Conservation (phyloP, 2,888 invertebrate species). For the Microctonus hyperodae region DNA sequence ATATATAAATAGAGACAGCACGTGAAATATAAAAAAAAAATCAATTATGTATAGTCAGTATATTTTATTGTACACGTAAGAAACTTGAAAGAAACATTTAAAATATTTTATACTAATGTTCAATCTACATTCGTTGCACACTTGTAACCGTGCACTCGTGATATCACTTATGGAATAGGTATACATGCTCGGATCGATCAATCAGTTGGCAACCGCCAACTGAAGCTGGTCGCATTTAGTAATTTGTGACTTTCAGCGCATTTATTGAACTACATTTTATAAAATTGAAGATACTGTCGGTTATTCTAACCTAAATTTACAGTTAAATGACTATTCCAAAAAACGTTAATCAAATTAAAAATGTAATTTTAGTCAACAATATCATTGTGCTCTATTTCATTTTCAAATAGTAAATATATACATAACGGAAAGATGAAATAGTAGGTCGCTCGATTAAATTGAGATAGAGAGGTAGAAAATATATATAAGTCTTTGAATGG, state of each 20-base stretch:
- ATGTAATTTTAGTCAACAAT: background rate
- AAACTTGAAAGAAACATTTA: background rate
- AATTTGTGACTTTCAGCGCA: background rate
- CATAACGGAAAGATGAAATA: background rate
- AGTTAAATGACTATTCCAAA: background rate
- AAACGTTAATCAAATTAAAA: background rate
- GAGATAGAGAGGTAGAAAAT: conserved; percentile 22
- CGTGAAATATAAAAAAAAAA: too few species aligned
- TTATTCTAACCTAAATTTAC: background rate
- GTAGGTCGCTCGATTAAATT: conserved; percentile 27
- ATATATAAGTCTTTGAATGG: conserved; percentile 19
- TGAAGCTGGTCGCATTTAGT: background rate
- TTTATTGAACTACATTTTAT: background rate
- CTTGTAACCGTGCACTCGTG: background rate
- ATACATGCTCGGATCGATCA: conserved; percentile 21
- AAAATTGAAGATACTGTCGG: background rate
- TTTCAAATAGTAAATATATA: background rate
- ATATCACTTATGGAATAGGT: background rate
- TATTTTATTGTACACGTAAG: too few species aligned
- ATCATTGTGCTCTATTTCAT: background rate
- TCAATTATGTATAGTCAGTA: too few species aligned
- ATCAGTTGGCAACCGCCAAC: conserved; percentile 25
- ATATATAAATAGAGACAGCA: too few species aligned
- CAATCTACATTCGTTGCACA: background rate
- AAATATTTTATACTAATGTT: background rate